Evolutionary conservation across 2,888 invertebrate species (phyloP).

Genomic region (Parthenolecanium corni): DNA sequence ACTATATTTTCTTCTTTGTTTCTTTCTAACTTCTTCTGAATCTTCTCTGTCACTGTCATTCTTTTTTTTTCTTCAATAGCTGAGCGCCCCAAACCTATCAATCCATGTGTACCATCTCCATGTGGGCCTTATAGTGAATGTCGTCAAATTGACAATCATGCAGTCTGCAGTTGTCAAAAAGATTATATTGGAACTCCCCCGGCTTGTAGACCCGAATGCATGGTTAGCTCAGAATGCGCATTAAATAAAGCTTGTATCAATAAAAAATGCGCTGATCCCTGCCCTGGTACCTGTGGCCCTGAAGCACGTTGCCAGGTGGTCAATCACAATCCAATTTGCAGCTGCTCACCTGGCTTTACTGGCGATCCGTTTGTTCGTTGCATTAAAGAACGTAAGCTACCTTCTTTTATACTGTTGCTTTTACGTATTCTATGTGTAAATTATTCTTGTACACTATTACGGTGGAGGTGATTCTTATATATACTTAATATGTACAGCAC

Average conservation of each 20-base stretch:
- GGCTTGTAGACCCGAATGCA: conserved; percentile 56
- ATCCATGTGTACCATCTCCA: conserved; percentile 38
- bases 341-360: conserved; percentile 49
- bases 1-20: background rate
- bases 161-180: conserved; percentile 50
- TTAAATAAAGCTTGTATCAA: conserved; percentile 51
- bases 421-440: too few species aligned
- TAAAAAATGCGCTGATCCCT: conserved; percentile 48
- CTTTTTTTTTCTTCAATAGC: conserved; percentile 27
- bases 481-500: background rate
- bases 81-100: conserved; percentile 20
- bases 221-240: conserved; percentile 62
- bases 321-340: conserved; percentile 69
- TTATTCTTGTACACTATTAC: background rate
- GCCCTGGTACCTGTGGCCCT: conserved; percentile 38
- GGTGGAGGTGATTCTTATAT: background rate
- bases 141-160: conserved; percentile 36
- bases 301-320: conserved; percentile 59
- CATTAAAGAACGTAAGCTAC: conserved; percentile 35
- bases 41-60: conserved; percentile 20
- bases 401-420: background rate
- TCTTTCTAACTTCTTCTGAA: too few species aligned
- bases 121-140: conserved; percentile 40
- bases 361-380: conserved; percentile 54
- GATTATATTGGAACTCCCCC: conserved; percentile 49